phyloP scores from a whole-genome alignment of 2,888 invertebrate species.

The Acholoe squamosa region DNA sequence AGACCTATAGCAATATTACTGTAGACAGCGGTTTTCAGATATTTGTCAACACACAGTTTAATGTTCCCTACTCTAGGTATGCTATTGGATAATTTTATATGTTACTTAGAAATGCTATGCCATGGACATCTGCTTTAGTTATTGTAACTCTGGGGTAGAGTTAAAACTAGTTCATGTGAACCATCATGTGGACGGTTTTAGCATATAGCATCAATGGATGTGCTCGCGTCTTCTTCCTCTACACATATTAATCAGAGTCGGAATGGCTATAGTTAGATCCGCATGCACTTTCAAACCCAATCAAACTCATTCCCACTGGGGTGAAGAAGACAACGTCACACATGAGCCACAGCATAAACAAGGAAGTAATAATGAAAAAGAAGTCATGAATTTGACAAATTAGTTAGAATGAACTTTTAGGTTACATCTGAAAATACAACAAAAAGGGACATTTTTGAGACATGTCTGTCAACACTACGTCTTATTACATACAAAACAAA shows the following conservation, averaged over 20 bases:
- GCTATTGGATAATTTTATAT: neutral
- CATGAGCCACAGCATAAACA: conserved; percentile 13
- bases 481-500: too few relatives aligned
- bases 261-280: neutral
- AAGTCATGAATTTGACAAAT: too few relatives aligned
- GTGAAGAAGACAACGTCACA: conserved; percentile 27
- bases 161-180: neutral
- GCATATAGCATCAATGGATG: neutral
- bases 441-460: too few relatives aligned
- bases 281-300: conserved; percentile 3
- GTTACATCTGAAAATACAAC: too few relatives aligned
- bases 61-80: neutral
- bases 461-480: too few relatives aligned
- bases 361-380: neutral
- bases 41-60: neutral
- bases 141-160: conserved; percentile 42
- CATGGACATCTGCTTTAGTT: conserved; percentile 25
- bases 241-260: conserved; percentile 4
- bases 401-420: too few relatives aligned
- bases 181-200: conserved; percentile 9
- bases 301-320: conserved; percentile 42
- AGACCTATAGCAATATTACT: neutral
- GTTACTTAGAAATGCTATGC: neutral
- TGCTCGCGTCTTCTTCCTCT: conserved; percentile 5
- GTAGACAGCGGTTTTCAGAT: neutral